Percentiles rank a stretch among this genome's conserved stretches.
Conservation (phyloP, 2,797 vertebrate genomes). For the Tarsius wallacei region DNA sequence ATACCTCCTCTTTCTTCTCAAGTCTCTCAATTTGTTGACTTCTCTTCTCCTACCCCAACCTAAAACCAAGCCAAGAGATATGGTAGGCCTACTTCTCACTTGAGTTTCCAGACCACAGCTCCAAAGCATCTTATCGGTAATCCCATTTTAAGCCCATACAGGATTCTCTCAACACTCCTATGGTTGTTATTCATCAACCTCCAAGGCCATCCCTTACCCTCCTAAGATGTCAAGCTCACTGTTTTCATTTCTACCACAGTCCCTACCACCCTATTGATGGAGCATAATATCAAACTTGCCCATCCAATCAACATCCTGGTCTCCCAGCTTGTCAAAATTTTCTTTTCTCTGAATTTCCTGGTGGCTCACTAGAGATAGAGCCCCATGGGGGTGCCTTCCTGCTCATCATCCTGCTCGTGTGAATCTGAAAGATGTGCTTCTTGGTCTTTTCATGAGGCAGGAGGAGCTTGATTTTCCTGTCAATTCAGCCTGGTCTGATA, state of each 20-base stretch:
- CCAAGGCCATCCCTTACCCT: not conserved
- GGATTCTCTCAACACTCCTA: not conserved
- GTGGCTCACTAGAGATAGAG: no score
- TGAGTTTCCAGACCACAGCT: not conserved
- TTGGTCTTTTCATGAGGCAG: no score
- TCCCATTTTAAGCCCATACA: not conserved
- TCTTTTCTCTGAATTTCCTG: not conserved
- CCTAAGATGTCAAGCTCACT: not conserved
- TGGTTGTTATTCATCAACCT: not conserved
- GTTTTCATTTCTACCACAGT: not conserved
- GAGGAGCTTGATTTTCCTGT: no score
- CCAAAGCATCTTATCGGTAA: not conserved
- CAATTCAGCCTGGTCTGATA: no score
- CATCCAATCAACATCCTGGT: not conserved
- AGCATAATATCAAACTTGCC: not conserved
- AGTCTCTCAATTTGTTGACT: slow-evolving; percentile 28
- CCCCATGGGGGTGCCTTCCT: slow-evolving; percentile 83
- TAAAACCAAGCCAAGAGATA: slow-evolving; percentile 32
- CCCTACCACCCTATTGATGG: not conserved
- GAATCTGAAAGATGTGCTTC: no score
- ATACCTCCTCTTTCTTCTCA: slow-evolving; percentile 51
- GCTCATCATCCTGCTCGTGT: no score
- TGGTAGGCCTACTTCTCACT: not conserved
- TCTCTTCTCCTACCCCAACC: not conserved
- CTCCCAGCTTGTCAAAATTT: not conserved